Base-by-base conservation (phyloP, 1,140 invertebrate species). In the Anastrepha obliqua region DNA sequence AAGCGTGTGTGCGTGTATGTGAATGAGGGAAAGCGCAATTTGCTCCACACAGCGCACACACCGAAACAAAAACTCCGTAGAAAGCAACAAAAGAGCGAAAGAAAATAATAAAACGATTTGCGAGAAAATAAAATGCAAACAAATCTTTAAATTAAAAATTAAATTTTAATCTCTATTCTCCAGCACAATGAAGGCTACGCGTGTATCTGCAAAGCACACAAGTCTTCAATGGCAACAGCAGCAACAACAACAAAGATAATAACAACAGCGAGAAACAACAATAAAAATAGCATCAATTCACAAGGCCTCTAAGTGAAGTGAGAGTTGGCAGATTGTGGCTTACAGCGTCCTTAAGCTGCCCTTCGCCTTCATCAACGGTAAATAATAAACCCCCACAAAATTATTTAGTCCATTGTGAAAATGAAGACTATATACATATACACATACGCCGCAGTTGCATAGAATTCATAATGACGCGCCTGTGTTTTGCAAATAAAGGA, bases 101-200 rank as follows among this genome's bases (percentile, higher is more conserved):
- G 39, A 29, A 44, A 60, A 64, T 11, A 64, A 86, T 11, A 17
- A 87, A 67, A 65, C 86, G 47, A 51, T 81, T 81, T 51, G 74
- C 20, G n/a, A 81, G 74, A 55, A 87, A 87, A 87, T 87, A 87
- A 87, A 58, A 87, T 62, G 39, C 91, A 92, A 92, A 90, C 90
- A 90, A 55, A 90, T 89, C 90, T 89, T 91, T 89, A 91, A 92
- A 92, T 91, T 92, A 91, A 92, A 92, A 92, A 92, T 92, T 92
- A 91, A 92, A 92, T 90, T 92, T 92, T 92, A 91, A 92, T 91
- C 89, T 90, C 86, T 64, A 88, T 87, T 74, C 87, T 58, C n/a
- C 51, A 17, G 8, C 55, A 86, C 55, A 59, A 86, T 86, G 55
- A 59, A 44, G 59, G 67, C 87, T 78, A 87, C 78, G 86, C 86